phyloP scores from a whole-genome alignment of 2,888 invertebrate genomes.

The Eudemis profundana region DNA sequence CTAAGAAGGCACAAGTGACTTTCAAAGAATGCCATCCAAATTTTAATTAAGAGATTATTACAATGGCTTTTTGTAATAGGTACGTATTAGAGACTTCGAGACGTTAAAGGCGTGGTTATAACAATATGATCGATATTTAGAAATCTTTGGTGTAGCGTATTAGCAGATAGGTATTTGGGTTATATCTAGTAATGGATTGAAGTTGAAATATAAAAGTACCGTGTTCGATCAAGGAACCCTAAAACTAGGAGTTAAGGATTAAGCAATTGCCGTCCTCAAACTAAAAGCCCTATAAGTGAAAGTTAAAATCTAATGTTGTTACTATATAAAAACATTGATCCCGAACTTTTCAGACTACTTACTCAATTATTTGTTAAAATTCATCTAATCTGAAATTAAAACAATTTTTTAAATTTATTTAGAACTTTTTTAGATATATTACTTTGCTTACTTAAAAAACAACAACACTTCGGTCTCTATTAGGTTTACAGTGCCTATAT shows the following conservation, averaged over 20 bases:
- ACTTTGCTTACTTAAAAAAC: not conserved
- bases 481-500: not conserved
- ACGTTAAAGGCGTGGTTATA: not conserved
- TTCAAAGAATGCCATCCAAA: conserved; percentile 41
- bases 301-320: not conserved
- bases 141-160: too few relatives aligned
- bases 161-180: too few relatives aligned
- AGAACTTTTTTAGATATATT: not conserved
- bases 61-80: conserved; percentile 36
- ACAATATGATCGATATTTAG: too few relatives aligned
- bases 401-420: not conserved
- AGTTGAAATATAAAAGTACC: too few relatives aligned
- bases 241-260: too few relatives aligned
- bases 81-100: conserved; percentile 35
- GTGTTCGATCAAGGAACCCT: too few relatives aligned
- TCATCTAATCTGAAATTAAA: not conserved
- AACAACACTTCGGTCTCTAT: not conserved
- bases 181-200: too few relatives aligned
- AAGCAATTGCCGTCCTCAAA: too few relatives aligned
- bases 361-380: not conserved
- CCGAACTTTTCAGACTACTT: not conserved
- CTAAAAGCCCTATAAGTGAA: too few relatives aligned
- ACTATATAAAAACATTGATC: not conserved
- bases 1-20: conserved; percentile 39
- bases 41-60: conserved; percentile 45